Conservation (phyloP, 2,888 invertebrate genomes). For the Boloria euphrosyne region DNA sequence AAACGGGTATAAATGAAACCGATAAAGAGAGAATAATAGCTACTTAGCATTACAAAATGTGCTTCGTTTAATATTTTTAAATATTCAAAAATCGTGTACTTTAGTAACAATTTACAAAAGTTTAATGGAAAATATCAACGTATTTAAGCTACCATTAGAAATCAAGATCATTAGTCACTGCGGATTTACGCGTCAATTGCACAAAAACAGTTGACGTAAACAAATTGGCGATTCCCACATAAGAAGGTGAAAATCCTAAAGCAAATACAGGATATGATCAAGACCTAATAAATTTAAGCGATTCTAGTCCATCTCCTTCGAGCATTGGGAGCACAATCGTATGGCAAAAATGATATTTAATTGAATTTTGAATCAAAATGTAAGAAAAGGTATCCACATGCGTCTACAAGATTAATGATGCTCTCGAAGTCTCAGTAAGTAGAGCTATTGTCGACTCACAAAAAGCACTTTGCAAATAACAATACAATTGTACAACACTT, state of each 20-base stretch:
- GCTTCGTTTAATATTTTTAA: background rate
- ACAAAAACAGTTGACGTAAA: slow-evolving; percentile 78
- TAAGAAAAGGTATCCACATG: slow-evolving; percentile 69
- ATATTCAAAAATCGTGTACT: background rate
- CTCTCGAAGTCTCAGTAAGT: slow-evolving; percentile 69
- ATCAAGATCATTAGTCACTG: slow-evolving; percentile 71
- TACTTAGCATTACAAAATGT: too few species aligned
- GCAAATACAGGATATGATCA: slow-evolving; percentile 66
- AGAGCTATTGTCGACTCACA: slow-evolving; percentile 60
- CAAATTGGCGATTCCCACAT: slow-evolving; percentile 81
- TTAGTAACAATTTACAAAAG: slow-evolving; percentile 1
- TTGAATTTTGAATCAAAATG: slow-evolving; percentile 47
- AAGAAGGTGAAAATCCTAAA: slow-evolving; percentile 78
- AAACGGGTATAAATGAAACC: too few species aligned
- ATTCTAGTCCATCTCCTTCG: background rate
- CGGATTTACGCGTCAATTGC: slow-evolving; percentile 76
- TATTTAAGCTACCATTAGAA: slow-evolving; percentile 58
- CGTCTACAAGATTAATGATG: slow-evolving; percentile 76
- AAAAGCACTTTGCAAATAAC: slow-evolving; percentile 46
- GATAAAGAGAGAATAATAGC: too few species aligned
- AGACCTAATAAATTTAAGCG: slow-evolving; percentile 1
- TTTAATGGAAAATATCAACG: slow-evolving; percentile 39
- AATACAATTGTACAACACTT: slow-evolving; percentile 32
- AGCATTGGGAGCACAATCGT: background rate
- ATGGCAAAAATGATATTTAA: background rate